Evolutionary conservation across 1,140 invertebrate species (phyloP).

Genomic region (Saxidomus purpurata): DNA sequence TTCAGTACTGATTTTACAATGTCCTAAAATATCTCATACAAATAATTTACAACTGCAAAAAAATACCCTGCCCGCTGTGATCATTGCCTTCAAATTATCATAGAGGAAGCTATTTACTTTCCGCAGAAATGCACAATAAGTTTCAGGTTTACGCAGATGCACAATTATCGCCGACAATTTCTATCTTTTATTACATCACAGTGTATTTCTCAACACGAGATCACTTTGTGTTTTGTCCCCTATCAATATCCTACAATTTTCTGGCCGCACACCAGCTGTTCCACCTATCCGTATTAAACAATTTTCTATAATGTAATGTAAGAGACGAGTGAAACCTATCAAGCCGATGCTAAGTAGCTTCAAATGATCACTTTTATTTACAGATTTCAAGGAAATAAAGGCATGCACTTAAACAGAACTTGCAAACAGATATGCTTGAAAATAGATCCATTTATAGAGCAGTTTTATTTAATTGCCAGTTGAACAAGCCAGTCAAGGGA

Average conservation of each 20-base stretch:
- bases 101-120: background rate
- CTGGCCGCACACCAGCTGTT: background rate
- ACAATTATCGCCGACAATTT: background rate
- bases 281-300: background rate
- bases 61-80: background rate
- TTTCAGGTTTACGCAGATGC: slow-evolving; percentile 2
- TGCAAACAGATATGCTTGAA: too few relatives aligned
- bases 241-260: background rate
- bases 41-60: too few relatives aligned
- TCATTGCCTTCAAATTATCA: background rate
- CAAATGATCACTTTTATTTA: background rate
- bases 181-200: background rate
- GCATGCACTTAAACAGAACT: too few relatives aligned
- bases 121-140: slow-evolving; percentile 1
- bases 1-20: too few relatives aligned
- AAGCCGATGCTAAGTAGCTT: background rate
- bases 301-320: background rate
- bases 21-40: too few relatives aligned
- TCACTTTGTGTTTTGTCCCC: background rate
- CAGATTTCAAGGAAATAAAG: background rate
- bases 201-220: background rate
- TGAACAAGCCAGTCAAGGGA: too few relatives aligned
- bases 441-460: too few relatives aligned
- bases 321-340: background rate
- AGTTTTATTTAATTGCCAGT: too few relatives aligned